Percentiles rank a stretch among this genome's conserved stretches.
Conservation (phyloP, 2,888 invertebrate species). For the Tiphia femorata region DNA sequence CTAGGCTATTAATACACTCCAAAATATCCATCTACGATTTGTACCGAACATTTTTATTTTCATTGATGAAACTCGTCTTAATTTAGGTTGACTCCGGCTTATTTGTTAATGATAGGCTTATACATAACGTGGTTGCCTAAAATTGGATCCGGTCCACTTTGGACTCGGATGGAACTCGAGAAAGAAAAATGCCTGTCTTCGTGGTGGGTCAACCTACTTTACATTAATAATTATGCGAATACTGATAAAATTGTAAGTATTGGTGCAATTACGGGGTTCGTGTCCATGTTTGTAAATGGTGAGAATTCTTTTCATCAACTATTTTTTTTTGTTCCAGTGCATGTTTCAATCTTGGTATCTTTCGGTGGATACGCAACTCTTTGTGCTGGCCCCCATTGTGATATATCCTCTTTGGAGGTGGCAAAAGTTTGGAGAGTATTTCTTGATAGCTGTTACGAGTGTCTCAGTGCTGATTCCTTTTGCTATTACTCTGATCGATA, state of each 20-base stretch:
- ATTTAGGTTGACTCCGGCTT: constrained; percentile 80
- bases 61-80: constrained; percentile 1
- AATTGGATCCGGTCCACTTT: constrained; percentile 81
- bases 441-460: constrained; percentile 71
- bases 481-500: constrained; percentile 72
- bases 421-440: constrained; percentile 72
- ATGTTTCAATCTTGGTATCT: constrained; percentile 84
- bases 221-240: constrained; percentile 80
- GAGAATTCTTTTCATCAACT: too few relatives aligned
- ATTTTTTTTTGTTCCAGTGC: constrained; percentile 70
- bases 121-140: constrained; percentile 81
- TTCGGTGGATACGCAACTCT: constrained; percentile 76
- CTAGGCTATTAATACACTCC: too few relatives aligned
- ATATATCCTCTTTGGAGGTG: constrained; percentile 79
- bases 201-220: constrained; percentile 83
- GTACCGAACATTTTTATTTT: too few relatives aligned
- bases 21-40: too few relatives aligned
- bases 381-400: constrained; percentile 77
- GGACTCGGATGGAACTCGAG: constrained; percentile 72
- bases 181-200: constrained; percentile 75
- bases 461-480: constrained; percentile 73
- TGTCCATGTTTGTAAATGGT: not conserved
- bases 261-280: too few relatives aligned
- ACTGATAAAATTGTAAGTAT: constrained; percentile 74
- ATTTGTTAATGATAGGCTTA: constrained; percentile 78